Conservation (phyloP, 1,140 invertebrate species). For the Nymphalis io region DNA sequence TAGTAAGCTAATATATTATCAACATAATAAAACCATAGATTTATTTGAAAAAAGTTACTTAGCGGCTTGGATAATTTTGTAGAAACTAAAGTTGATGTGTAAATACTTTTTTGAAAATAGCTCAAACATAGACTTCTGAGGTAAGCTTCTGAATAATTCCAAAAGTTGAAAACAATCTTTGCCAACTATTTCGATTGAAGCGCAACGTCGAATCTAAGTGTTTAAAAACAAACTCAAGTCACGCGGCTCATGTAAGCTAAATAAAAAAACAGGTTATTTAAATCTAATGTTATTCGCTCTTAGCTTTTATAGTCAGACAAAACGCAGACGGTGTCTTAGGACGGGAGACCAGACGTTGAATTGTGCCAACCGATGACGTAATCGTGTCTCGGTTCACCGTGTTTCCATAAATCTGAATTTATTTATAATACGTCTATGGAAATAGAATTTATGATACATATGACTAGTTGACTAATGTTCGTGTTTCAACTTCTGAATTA, state of each 20-base stretch:
- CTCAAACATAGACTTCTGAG: too few species aligned
- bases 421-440: not conserved
- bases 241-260: not conserved
- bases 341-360: slow-evolving; percentile 1
- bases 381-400: not conserved
- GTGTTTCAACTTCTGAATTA: too few species aligned
- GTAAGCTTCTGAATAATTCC: too few species aligned
- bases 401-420: slow-evolving; percentile 3
- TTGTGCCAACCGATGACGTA: slow-evolving; percentile 1
- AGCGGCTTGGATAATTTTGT: too few species aligned
- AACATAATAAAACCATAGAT: too few species aligned
- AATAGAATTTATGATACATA: not conserved
- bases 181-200: too few species aligned
- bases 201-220: too few species aligned
- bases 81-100: too few species aligned
- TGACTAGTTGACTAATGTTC: not conserved
- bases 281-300: not conserved
- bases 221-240: not conserved
- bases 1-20: too few species aligned
- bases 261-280: not conserved
- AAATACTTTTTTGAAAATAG: too few species aligned
- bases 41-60: too few species aligned
- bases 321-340: slow-evolving; percentile 4
- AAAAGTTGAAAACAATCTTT: too few species aligned
- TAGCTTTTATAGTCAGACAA: slow-evolving; percentile 12